Evolutionary conservation across 2,888 invertebrate species (phyloP).

Genomic region (Poecilus cupreus): DNA sequence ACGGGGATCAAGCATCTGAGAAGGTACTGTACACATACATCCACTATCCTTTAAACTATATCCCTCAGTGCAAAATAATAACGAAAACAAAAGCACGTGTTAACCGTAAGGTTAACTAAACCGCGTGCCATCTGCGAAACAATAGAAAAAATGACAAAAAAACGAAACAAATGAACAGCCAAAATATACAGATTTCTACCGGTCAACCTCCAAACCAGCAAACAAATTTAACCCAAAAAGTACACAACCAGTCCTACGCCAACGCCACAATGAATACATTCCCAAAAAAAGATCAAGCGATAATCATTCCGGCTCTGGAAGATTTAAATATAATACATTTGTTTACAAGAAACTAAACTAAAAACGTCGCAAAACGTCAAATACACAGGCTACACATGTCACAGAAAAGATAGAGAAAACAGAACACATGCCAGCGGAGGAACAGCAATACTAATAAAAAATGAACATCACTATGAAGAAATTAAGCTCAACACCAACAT

Average conservation of each 20-base stretch:
- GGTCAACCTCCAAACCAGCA: not conserved
- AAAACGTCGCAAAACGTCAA: constrained; percentile 42
- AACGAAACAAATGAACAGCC: not conserved
- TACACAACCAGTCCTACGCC: not conserved
- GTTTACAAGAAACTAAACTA: constrained; percentile 63
- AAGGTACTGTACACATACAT: not conserved
- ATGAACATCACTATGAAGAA: constrained; percentile 21
- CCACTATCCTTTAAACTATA: not conserved
- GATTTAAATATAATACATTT: constrained; percentile 40
- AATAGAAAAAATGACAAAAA: not conserved
- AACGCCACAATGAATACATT: not conserved
- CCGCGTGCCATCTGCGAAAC: not conserved
- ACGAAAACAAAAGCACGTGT: not conserved
- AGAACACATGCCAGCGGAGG: constrained; percentile 58
- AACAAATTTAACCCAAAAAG: not conserved
- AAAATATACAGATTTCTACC: not conserved
- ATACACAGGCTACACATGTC: constrained; percentile 49
- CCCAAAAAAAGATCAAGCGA: not conserved
- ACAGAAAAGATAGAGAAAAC: constrained; percentile 49
- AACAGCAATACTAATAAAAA: constrained; percentile 56
- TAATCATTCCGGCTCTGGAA: not conserved
- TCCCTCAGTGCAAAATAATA: not conserved
- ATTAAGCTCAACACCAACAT: constrained; percentile 40
- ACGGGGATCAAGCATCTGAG: not conserved
- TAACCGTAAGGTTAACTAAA: not conserved